phyloP scores from a whole-genome alignment of 2,113 vertebrate genomes.

The Galemys pyrenaicus region DNA sequence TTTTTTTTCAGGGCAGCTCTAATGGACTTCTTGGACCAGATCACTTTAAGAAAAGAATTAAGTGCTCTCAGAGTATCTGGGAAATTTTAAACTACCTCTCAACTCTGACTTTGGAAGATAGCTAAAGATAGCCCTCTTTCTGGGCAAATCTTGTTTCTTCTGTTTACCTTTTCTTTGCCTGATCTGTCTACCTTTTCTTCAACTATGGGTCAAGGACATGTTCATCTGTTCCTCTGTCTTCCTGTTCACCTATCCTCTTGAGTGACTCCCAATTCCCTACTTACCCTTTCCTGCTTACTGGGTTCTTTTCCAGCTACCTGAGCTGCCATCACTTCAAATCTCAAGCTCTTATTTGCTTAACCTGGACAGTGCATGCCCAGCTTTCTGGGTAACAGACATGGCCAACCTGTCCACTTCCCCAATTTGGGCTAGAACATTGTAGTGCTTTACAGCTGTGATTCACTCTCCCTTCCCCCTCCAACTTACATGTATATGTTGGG shows the following conservation, averaged over 20 bases:
- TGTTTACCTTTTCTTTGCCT: background rate
- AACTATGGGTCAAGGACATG: background rate
- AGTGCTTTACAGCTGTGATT: background rate
- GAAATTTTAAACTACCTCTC: background rate
- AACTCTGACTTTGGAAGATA: slow-evolving; percentile 2
- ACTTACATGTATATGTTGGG: background rate
- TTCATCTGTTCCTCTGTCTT: background rate
- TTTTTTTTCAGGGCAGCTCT: background rate
- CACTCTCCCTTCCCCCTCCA: background rate
- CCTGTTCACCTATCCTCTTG: background rate
- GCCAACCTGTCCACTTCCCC: background rate
- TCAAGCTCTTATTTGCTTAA: slow-evolving; percentile 16
- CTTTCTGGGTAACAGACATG: background rate
- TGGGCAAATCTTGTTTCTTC: background rate
- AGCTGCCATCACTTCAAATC: background rate
- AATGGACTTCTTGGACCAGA: background rate
- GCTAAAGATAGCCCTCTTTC: background rate
- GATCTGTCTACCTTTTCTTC: background rate
- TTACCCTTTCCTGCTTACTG: background rate
- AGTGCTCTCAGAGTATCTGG: background rate
- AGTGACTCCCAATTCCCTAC: background rate
- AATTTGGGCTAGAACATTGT: background rate
- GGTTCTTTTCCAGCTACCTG: background rate
- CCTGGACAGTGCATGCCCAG: background rate
- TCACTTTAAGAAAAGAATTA: background rate